A percentile compares a stretch with the other conserved stretches of the same genome.
These are phyloP conservation scores for Apostichopus leukothele DNA, from an alignment of 53 echinoderm and acorn worm species.

Conservation along the genomic window DNA sequence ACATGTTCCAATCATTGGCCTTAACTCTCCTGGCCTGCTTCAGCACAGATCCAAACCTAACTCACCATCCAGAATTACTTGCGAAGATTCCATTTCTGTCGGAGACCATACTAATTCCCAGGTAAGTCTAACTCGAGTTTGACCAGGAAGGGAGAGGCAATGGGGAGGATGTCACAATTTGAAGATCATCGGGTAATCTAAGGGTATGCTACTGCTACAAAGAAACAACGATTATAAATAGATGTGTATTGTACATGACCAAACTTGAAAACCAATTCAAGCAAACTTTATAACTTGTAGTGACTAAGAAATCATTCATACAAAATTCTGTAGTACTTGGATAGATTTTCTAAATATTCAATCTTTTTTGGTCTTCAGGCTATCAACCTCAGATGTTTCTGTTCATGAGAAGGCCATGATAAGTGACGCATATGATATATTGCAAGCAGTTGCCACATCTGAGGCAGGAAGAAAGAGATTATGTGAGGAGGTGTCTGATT, in stretches of 20 bases:
- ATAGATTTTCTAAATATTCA: not conserved
- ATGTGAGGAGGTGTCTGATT: slow-evolving; percentile 44
- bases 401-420: slow-evolving; percentile 32
- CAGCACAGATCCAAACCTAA: slow-evolving; percentile 69
- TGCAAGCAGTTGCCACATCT: slow-evolving; percentile 65
- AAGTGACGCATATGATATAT: slow-evolving; percentile 74
- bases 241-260: too few species aligned
- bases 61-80: slow-evolving; percentile 66
- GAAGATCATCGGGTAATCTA: too few species aligned
- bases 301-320: too few species aligned
- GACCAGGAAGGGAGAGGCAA: too few species aligned
- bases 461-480: slow-evolving; percentile 64
- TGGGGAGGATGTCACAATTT: too few species aligned
- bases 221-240: too few species aligned
- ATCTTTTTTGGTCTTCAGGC: not conserved
- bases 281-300: too few species aligned
- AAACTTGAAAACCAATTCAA: too few species aligned
- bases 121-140: not conserved
- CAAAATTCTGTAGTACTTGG: too few species aligned
- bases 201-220: too few species aligned
- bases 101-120: slow-evolving; percentile 50
- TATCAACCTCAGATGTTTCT: not conserved
- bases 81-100: slow-evolving; percentile 70
- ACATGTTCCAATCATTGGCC: slow-evolving; percentile 76
- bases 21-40: slow-evolving; percentile 89